A percentile compares a stretch with the other conserved stretches of the same genome.
These are phyloP conservation scores for Trichechus manatus DNA, from an alignment of 2,113 vertebrate species.

Conservation along the genomic window DNA sequence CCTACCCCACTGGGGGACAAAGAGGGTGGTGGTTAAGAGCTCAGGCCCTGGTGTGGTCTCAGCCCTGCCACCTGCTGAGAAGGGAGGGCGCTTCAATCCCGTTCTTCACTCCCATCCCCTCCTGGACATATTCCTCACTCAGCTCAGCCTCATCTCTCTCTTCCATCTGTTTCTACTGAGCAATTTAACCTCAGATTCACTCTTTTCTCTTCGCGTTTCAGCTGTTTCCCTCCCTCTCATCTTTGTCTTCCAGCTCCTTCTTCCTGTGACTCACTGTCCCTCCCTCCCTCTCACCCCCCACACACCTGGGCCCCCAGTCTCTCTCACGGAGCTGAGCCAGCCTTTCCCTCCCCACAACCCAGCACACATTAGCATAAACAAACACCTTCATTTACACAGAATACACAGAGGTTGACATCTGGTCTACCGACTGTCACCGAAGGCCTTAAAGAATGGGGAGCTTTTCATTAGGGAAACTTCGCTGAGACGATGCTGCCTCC, in stretches of 20 bases:
- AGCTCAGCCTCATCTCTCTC: background rate
- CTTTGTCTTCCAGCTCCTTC: background rate
- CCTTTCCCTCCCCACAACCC: background rate
- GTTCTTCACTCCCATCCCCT: accelerated
- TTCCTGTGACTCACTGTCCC: background rate
- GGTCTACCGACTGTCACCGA: constrained; percentile 14
- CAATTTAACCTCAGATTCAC: background rate
- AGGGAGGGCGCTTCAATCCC: accelerated
- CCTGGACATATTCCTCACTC: accelerated
- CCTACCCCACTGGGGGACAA: accelerated
- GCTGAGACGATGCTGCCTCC: background rate
- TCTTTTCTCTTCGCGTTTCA: background rate
- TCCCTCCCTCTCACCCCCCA: accelerated
- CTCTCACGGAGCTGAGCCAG: background rate
- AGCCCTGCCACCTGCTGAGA: background rate
- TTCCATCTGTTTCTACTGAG: background rate
- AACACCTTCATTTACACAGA: constrained; percentile 69
- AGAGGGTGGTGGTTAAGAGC: background rate
- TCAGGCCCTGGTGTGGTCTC: background rate
- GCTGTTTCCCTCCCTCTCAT: background rate
- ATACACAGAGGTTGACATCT: constrained; percentile 33
- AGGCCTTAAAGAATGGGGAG: background rate
- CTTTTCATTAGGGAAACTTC: background rate
- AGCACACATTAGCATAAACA: constrained; percentile 35
- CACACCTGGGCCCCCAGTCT: background rate